Percentiles rank a stretch among this genome's conserved stretches.
phyloP scores from a whole-genome alignment of 2,888 invertebrate genomes.

The Pyrocoelia pectoralis region DNA sequence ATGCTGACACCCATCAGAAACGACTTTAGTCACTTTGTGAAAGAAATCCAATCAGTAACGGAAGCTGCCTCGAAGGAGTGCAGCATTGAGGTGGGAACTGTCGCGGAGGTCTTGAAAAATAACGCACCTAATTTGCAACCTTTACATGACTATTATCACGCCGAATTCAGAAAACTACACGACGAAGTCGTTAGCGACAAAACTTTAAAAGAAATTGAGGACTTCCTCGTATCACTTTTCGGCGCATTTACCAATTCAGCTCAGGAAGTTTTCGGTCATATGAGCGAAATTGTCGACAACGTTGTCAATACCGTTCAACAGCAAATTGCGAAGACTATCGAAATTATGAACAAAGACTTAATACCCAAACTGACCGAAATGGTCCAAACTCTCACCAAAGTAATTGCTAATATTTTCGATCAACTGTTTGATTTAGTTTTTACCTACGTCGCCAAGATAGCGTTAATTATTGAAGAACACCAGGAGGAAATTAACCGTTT shows the following conservation, averaged over 20 bases:
- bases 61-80: slow-evolving; percentile 55
- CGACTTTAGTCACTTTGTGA: slow-evolving; percentile 37
- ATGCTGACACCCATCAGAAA: slow-evolving; percentile 48
- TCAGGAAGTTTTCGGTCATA: slow-evolving; percentile 53
- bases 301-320: slow-evolving; percentile 53
- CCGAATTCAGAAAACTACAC: slow-evolving; percentile 71
- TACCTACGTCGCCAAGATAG: slow-evolving; percentile 62
- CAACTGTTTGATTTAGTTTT: slow-evolving; percentile 48
- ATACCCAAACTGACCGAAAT: slow-evolving; percentile 57
- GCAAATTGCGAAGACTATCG: slow-evolving; percentile 52
- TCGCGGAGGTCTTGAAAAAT: slow-evolving; percentile 60
- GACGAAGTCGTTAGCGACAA: slow-evolving; percentile 77
- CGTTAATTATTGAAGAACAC: slow-evolving; percentile 69
- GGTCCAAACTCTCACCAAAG: slow-evolving; percentile 61
- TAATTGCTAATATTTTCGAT: slow-evolving; percentile 47
- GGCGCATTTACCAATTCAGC: slow-evolving; percentile 55
- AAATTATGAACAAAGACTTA: slow-evolving; percentile 53
- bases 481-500: slow-evolving; percentile 72
- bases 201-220: slow-evolving; percentile 70
- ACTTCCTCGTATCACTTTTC: slow-evolving; percentile 66
- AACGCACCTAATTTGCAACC: slow-evolving; percentile 67
- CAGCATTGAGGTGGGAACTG: slow-evolving; percentile 59
- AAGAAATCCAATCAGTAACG: slow-evolving; percentile 44
- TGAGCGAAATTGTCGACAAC: slow-evolving; percentile 55
- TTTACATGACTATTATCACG: slow-evolving; percentile 68